Base-by-base conservation (phyloP, 2,888 invertebrate species). In the Ellobium chinense region DNA sequence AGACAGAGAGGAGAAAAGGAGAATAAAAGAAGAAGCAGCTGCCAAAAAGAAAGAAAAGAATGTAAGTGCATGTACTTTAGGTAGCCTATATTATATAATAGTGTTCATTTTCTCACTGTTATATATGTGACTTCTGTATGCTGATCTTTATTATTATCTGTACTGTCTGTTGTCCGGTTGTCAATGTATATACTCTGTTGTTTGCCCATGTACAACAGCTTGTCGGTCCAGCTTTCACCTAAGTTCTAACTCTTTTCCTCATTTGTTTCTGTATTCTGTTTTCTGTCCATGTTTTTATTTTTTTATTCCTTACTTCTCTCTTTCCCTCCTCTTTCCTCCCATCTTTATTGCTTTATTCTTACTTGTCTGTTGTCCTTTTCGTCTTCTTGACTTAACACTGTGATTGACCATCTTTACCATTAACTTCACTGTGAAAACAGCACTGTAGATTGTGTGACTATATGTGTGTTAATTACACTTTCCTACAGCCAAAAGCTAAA, bases 1-100 rank as follows among this genome's bases (percentile, higher is more conserved):
- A 96, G 96, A 96, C 84, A 97, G 96, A 94, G 96, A 97, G 93
- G 97, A 96, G 91, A 94, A 95, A 83, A 94, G 96, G 81, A 95
- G 96, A 1, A 96, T 95, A 92, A 97, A 97, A 62, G 97, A 97
- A 92, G 97, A 97, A 91, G 97, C 97, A 36, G 87, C 86, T 31
- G 89, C 88, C 46, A 97, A 97, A 92, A 96, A 96, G 92, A 96
- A 96, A 80, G 96, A 97, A 86, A 96, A 91, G 84, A 88, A 89
- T 94, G 94, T 94, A 89, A 80, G 81, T 58, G 66, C 7, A 14
- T 63, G n/a, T n/a, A n/a, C n/a, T n/a, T n/a, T n/a, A n/a, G n/a
- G n/a, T n/a, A n/a, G 31, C 7, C 14, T 14, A 46, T 31, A 18
- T 18, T 27, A 29, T 29, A 9, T 31, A 31, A 12, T 34, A 29